Evolutionary conservation across 2,113 vertebrate genomes (phyloP).

Genomic region (Pituophis catenifer): DNA sequence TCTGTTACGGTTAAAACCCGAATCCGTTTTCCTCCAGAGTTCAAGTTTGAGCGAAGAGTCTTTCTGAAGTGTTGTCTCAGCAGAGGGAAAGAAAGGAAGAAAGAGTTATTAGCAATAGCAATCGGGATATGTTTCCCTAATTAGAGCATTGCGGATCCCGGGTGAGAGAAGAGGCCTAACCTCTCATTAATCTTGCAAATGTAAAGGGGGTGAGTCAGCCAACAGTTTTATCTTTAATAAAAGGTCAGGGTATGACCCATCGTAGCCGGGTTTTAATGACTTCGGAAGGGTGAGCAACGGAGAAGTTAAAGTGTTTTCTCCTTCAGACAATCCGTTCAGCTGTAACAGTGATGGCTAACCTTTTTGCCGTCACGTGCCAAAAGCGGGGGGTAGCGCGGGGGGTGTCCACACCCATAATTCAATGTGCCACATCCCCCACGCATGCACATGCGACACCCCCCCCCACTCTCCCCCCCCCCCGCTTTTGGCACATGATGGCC

Average conservation of each 20-base stretch:
- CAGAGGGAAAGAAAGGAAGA: not conserved
- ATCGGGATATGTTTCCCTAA: not conserved
- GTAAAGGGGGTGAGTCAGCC: not conserved
- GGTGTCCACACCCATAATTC: too few relatives aligned
- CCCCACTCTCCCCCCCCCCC: too few relatives aligned
- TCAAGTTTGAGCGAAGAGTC: not conserved
- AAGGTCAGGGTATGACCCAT: not conserved
- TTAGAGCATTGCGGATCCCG: not conserved
- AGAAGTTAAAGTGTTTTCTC: not conserved
- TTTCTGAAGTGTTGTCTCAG: not conserved
- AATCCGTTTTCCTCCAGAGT: not conserved
- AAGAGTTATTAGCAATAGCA: not conserved
- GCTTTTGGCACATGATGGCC: too few relatives aligned
- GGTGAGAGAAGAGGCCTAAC: not conserved
- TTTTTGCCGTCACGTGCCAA: too few relatives aligned
- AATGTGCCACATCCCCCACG: too few relatives aligned
- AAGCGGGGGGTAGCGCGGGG: too few relatives aligned
- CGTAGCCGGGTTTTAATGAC: not conserved
- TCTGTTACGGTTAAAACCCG: not conserved
- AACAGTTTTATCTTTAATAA: not conserved
- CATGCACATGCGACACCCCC: too few relatives aligned
- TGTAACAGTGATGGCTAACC: not conserved
- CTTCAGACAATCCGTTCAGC: not conserved
- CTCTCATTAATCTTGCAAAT: conserved; percentile 1
- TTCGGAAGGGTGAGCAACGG: not conserved